Conservation (phyloP, 2,797 vertebrate genomes). For the Sphenopsis melanotis region DNA sequence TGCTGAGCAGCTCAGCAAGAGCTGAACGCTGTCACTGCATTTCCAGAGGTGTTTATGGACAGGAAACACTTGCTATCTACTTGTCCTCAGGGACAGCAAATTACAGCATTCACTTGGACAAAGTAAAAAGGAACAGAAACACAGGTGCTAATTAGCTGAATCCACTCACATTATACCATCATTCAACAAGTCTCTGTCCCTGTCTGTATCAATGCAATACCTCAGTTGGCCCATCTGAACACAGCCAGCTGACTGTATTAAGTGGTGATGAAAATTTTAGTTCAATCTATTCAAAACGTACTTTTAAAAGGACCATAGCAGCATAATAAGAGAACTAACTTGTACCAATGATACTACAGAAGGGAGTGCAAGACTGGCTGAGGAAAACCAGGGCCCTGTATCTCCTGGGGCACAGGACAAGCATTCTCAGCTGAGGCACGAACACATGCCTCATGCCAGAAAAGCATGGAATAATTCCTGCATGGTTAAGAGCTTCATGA, state of each 20-base stretch:
- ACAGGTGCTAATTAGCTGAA: not conserved
- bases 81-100: not conserved
- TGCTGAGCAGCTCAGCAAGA: not conserved
- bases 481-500: conserved; percentile 1
- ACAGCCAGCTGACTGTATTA: not conserved
- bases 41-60: not conserved
- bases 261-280: not conserved
- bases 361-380: not conserved
- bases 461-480: conserved; percentile 16
- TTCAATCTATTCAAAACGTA: not conserved
- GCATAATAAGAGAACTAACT: not conserved
- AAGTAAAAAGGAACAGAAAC: conserved; percentile 18
- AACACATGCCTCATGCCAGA: not conserved
- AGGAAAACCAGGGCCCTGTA: not conserved
- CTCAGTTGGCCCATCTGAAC: not conserved
- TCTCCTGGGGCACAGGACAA: not conserved
- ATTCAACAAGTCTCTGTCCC: not conserved
- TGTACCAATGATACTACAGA: not conserved
- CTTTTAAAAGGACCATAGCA: not conserved
- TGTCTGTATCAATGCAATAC: not conserved
- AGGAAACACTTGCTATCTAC: not conserved
- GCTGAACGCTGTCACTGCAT: not conserved
- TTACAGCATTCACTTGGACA: not conserved
- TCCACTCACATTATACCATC: not conserved
- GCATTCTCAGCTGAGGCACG: conserved; percentile 13